Evolutionary conservation across 2,113 vertebrate genomes (phyloP), one percentile per base, ranked within the genome.

Genomic region (Eublepharis macularius): DNA sequence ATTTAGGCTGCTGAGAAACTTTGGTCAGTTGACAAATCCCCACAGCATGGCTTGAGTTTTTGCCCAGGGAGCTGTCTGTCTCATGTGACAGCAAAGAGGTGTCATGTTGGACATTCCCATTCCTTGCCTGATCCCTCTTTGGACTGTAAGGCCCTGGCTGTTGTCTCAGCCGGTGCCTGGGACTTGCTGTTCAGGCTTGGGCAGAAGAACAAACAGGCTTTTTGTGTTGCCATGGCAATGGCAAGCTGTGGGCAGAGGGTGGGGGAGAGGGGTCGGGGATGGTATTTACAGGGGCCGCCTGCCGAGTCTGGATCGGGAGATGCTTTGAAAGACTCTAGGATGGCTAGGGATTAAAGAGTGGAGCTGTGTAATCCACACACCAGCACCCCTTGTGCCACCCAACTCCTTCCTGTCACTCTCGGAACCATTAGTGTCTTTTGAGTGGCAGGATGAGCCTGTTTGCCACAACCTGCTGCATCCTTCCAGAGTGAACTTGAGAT

Each of bases 121-220:
- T 76, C 57, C 75, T 54, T 57, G 63, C 14, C 66, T 34, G 66
- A 79, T 60, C 26, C 76, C 36, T 36, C 41, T 73, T 57, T 60
- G 76, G 66, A 24, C n/a, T 79, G 66, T 36, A 80, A 80, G 84
- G 68, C 76, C 76, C 36, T 60, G 81, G 13, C 36, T 63, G 36
- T 60, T 83, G 39, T 63, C 80, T 70, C 68, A 45, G 66, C 76
- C 51, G 43, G 32, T 57, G 76, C 54, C n/a, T 43, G 36, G 66
- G 76, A 72, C 36, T 54, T 57, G 66, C 29, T 79, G 49, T 63
- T 85, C 68, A 73, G 68, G 39, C 82, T 68, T 2, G 7, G 66
- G 68, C 51, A 17, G 41, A 80, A 85, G 57, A 85, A 63, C 51
- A 85, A 85, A 85, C 41, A 85, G 72, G 65, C 66, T 80, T 85